A percentile compares a stretch with the other conserved stretches of the same genome.
These are phyloP conservation scores for Vulpes lagopus DNA, from an alignment of 2,113 vertebrate genomes.

Conservation along the genomic window DNA sequence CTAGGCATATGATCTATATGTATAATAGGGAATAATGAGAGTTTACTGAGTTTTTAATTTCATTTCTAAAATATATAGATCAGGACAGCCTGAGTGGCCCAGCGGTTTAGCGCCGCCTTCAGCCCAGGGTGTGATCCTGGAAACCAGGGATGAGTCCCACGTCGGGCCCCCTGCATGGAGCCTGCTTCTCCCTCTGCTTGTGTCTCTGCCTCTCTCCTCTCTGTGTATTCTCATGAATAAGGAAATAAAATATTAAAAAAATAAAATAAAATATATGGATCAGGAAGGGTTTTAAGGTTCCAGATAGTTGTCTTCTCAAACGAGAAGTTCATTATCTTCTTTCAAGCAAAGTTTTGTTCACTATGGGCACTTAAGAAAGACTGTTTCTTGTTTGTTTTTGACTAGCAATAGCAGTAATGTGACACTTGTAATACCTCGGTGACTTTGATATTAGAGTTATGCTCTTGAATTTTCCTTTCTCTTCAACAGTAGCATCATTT, in stretches of 20 bases:
- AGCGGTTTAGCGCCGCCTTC: no score
- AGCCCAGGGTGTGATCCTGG: no score
- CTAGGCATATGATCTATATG: not conserved
- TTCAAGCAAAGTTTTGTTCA: not conserved
- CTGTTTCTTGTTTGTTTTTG: not conserved
- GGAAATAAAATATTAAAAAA: no score
- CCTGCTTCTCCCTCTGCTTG: no score
- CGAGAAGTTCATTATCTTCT: not conserved
- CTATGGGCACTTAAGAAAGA: not conserved
- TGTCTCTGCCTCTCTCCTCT: no score
- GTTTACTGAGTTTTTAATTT: not conserved
- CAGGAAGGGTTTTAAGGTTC: not conserved
- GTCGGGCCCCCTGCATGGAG: no score
- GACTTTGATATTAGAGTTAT: not conserved
- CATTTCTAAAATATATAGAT: not conserved
- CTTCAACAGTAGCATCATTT: not conserved
- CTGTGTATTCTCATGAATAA: no score
- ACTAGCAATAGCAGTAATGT: not conserved
- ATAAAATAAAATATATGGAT: not conserved
- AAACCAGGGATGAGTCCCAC: no score
- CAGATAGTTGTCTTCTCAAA: not conserved
- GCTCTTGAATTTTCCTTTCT: not conserved
- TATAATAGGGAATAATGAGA: not conserved
- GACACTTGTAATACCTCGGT: not conserved
- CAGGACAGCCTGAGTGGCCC: not conserved